phyloP scores from a whole-genome alignment of 2,888 invertebrate genomes.

The Leucophora obtusa region DNA sequence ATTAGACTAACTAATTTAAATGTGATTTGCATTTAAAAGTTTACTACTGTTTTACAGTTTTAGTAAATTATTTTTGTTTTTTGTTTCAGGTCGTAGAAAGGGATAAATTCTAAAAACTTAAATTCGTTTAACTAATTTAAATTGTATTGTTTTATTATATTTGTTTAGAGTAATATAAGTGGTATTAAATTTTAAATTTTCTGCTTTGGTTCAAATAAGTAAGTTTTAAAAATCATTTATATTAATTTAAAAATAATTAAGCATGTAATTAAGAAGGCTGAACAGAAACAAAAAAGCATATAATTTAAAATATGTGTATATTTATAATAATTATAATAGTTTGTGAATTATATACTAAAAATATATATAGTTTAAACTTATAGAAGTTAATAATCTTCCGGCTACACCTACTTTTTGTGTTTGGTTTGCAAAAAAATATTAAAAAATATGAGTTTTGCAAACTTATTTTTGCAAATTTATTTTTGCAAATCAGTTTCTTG shows the following conservation, averaged over 20 bases:
- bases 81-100: no score
- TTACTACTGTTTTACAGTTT: constrained; percentile 33
- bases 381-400: constrained; percentile 47
- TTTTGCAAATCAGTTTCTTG: constrained; percentile 3
- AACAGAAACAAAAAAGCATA: constrained; percentile 1
- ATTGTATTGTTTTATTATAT: neutral
- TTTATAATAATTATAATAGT: neutral
- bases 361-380: constrained; percentile 6
- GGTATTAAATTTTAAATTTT: constrained; percentile 16
- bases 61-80: neutral
- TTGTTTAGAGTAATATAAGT: neutral
- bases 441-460: neutral
- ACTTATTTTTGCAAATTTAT: neutral
- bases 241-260: constrained; percentile 57
- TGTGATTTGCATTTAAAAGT: constrained; percentile 31
- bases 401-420: constrained; percentile 49
- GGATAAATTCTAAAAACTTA: neutral
- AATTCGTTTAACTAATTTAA: constrained; percentile 8
- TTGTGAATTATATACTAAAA: neutral
- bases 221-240: constrained; percentile 32
- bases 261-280: constrained; percentile 57
- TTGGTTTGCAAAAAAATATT: constrained; percentile 22
- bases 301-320: neutral
- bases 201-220: constrained; percentile 13
- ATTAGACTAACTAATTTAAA: neutral